Conservation (phyloP, 2,113 vertebrate species). For the Antechinus stuartii region DNA sequence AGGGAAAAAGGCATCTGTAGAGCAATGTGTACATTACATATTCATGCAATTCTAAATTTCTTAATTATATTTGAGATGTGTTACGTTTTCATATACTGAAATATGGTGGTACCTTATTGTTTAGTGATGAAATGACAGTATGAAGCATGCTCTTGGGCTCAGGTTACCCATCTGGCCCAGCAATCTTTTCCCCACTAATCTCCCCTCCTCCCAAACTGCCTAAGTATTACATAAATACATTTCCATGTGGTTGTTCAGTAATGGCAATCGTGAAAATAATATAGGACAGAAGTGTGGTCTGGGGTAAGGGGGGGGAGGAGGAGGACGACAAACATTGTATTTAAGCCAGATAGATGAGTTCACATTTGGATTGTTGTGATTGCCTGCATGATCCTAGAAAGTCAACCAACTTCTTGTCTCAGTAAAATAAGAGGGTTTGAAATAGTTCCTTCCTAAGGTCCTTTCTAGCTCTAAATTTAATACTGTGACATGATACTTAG, state of each 20-base stretch:
- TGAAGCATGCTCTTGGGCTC: slow-evolving; percentile 34
- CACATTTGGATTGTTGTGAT: background rate
- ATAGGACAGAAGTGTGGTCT: background rate
- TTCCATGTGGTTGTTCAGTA: background rate
- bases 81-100: slow-evolving; percentile 67
- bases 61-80: slow-evolving; percentile 79
- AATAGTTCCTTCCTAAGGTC: background rate
- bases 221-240: background rate
- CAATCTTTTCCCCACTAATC: background rate
- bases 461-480: background rate
- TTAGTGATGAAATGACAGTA: slow-evolving; percentile 48
- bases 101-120: slow-evolving; percentile 58
- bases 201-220: background rate
- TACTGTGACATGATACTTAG: background rate
- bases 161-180: background rate
- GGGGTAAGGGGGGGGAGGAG: background rate
- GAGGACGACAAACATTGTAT: background rate
- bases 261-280: background rate
- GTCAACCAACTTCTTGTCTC: background rate
- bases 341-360: background rate
- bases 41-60: slow-evolving; percentile 73
- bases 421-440: background rate
- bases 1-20: slow-evolving; percentile 78
- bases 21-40: slow-evolving; percentile 78
- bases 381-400: background rate